Base-by-base conservation (phyloP, 2,888 invertebrate species). In the Plemyria rubiginata region DNA sequence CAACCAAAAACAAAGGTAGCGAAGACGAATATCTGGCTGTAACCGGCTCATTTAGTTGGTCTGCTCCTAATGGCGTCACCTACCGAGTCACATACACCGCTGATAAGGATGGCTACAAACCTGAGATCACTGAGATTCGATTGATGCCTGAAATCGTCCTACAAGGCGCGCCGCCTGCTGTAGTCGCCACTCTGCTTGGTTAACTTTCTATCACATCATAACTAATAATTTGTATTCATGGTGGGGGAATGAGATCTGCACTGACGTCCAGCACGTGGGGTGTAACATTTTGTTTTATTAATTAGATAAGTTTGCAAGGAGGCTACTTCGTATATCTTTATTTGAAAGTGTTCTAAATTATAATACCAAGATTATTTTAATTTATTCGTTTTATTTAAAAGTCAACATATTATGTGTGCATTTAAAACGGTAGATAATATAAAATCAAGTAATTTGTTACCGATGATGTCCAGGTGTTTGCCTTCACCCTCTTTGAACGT, bases 71-170 rank as follows among this genome's bases (percentile, higher is more conserved):
- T 29, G 80, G 78, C 15, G 69, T 85, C 46, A 85, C 80, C 7
- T 94, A 94, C 79, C 81, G 81, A 5, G 93, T 95, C 59, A 93
- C 77, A 53, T 94, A 94, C 76, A 71, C 84, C 12, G 93, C 93
- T 54, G 93, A 92, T 52, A 75, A 78, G 4, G 72, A 80, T n/a
- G 82, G 84, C 0, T 85, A 72, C 75, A 74, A 81, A 51, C 81
- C 93, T 0, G 75, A 77, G 16, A 74, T 82, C 36, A 79, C 93
- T 0, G 75, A 77, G 15, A 74, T 82, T 32, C 78, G 82, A 62
- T 36, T n/a, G 46, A 22, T 4, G 9, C 4, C 45, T 13, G 11
- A 7, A 15, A 50, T 81, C 0, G 84, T 80, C 4, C 7, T 4
- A 7, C 36, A 11, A 6, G 79, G 85, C 7, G 78, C 70, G 0